Percentiles rank a stretch among this genome's conserved stretches.
Conservation (phyloP, 2,888 invertebrate genomes). For the Platerodrilus igneus region DNA sequence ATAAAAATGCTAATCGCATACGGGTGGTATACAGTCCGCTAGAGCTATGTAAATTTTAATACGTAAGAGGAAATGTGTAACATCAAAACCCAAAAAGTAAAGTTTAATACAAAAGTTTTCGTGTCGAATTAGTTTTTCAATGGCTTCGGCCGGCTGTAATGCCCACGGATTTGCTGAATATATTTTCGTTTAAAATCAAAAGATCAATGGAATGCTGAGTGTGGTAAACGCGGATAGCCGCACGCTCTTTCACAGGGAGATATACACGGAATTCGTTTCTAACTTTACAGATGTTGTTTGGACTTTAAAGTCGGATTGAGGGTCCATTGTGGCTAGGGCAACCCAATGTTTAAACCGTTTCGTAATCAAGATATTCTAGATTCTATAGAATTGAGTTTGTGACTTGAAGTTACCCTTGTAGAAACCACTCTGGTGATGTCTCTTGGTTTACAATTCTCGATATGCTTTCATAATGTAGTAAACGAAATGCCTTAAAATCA, state of each 20-base stretch:
- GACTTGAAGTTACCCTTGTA: no score
- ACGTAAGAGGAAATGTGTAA: no score
- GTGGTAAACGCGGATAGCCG: constrained; percentile 22
- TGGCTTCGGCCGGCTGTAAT: constrained; percentile 21
- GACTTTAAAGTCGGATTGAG: constrained; percentile 31
- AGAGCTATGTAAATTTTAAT: no score
- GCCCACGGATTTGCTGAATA: constrained; percentile 25
- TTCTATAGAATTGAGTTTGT: no score
- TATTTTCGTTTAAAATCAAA: constrained; percentile 25
- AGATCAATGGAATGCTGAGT: constrained; percentile 32
- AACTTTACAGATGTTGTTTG: constrained; percentile 32
- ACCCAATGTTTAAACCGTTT: constrained; percentile 25
- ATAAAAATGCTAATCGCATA: no score
- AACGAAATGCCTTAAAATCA: no score
- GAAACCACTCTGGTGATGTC: no score
- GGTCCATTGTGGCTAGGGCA: constrained; percentile 20
- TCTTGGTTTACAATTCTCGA: no score
- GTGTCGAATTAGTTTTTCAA: constrained; percentile 22
- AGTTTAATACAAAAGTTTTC: constrained; percentile 32
- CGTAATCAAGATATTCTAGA: constrained; percentile 24
- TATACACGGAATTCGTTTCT: constrained; percentile 26
- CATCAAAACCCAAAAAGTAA: constrained; percentile 28
- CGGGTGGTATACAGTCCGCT: no score
- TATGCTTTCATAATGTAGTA: no score
- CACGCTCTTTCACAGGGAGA: constrained; percentile 23